Base-by-base conservation (phyloP, 1,140 invertebrate genomes). In the Cydia strobilella region DNA sequence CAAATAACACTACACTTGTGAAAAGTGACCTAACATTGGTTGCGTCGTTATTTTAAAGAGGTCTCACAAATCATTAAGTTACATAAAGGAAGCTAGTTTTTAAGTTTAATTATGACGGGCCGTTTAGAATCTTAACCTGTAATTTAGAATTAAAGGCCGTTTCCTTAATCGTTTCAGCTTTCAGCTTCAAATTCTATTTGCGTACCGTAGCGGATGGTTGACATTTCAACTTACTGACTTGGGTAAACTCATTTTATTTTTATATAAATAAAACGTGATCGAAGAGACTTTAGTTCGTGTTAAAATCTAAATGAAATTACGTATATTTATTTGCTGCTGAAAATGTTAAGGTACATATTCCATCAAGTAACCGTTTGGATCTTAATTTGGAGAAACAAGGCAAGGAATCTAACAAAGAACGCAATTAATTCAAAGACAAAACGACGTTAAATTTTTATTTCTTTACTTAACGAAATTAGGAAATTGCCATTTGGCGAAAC, bases 1-100 rank as follows among this genome's bases (percentile, higher is more conserved):
- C n/a, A 69, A 69, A 69, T 69, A 35, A 59, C 54, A 59, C 54
- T 39, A 69, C 65, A 69, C 65, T 69, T 69, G 65, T 69, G 65
- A 69, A 69, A 69, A 69, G 65, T 69, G 65, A 69, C 31, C 65
- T 69, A 69, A 69, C 31, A 69, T 18, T 39, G 31, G 31, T 69
- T 35, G 27, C 35, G 65, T 39, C 27, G 65, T 69, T 65, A 27
- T 27, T 65, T 69, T 69, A 18, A 69, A 35, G 65, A 31, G 27
- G 27, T 10, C 63, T n/a, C 13, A n/a, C 27, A 18, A 39, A 42
- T 35, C 31, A 69, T 69, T 69, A 35, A 35, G 31, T 69, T 42
- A 35, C 31, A 35, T 35, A 35, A 69, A 23, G 54, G 65, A 35
- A n/a, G 35, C n/a, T 69, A 39, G 4, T 69, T 69, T 69, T 69